Evolutionary conservation across 2,888 invertebrate genomes (phyloP).

Genomic region (Spilarctia lutea): DNA sequence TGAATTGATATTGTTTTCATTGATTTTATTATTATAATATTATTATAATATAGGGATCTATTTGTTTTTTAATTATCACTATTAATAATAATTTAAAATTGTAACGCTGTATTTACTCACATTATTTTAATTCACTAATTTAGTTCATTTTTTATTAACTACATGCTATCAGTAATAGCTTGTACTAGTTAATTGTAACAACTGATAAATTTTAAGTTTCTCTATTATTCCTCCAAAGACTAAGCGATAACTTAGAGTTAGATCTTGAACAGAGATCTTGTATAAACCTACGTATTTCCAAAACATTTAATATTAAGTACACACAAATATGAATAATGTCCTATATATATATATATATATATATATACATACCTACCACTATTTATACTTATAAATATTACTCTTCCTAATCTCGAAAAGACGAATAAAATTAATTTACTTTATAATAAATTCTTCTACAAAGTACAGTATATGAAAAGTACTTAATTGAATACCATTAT

Average conservation of each 20-base stretch:
- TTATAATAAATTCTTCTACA: neutral
- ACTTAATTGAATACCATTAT: neutral
- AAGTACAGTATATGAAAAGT: neutral
- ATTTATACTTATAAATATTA: neutral
- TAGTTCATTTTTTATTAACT: neutral
- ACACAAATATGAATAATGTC: too few species aligned
- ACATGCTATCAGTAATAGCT: neutral
- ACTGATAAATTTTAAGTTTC: too few species aligned
- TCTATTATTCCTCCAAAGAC: too few species aligned
- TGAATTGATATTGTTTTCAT: neutral
- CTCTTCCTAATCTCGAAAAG: neutral
- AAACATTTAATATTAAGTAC: too few species aligned
- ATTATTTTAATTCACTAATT: neutral
- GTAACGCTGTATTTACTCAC: neutral
- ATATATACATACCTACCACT: too few species aligned
- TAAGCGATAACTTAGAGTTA: too few species aligned
- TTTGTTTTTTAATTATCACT: neutral
- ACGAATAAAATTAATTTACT: neutral
- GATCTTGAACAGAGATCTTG: too few species aligned
- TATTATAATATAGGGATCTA: neutral
- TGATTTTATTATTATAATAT: neutral
- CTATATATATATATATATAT: too few species aligned
- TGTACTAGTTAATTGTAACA: neutral
- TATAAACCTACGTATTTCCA: too few species aligned
- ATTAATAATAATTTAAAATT: neutral